Percentiles rank a stretch among this genome's conserved stretches.
Conservation (phyloP, 1,140 invertebrate genomes). For the Schmidtea mediterranea region DNA sequence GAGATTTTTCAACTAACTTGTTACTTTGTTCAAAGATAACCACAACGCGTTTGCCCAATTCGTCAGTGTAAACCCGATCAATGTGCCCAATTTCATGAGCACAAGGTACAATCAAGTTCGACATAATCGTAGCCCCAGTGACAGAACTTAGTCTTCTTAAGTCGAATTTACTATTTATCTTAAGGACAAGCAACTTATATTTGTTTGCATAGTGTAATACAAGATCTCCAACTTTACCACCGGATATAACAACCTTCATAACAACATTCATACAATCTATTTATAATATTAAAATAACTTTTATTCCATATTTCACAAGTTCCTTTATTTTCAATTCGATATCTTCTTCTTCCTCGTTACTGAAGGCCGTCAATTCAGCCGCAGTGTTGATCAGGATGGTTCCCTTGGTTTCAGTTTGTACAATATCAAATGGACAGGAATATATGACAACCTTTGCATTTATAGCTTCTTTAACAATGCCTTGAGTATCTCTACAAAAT, state of each 20-base stretch:
- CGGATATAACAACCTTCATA: conserved; percentile 80
- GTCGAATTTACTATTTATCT: conserved; percentile 85
- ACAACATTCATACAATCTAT: too few species aligned
- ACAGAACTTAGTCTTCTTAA: conserved; percentile 65
- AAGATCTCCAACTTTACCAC: conserved; percentile 91
- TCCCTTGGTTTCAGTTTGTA: conserved; percentile 89
- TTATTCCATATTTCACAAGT: conserved; percentile 61
- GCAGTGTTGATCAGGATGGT: conserved; percentile 87
- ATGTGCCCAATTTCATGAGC: conserved; percentile 69
- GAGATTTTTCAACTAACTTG: too few species aligned
- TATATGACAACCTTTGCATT: conserved; percentile 49
- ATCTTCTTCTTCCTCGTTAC: conserved; percentile 64
- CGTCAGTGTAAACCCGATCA: conserved; percentile 65
- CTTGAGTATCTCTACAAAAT: conserved; percentile 81
- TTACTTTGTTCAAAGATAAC: conserved; percentile 55
- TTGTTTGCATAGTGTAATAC: conserved; percentile 88
- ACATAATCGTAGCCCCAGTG: conserved; percentile 52
- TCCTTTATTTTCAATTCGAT: conserved; percentile 66
- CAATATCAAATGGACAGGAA: conserved; percentile 73
- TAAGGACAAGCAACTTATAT: conserved; percentile 84
- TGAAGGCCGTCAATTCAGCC: conserved; percentile 72
- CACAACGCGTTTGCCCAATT: conserved; percentile 72
- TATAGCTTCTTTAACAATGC: conserved; percentile 30
- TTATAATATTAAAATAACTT: too few species aligned
- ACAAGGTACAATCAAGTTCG: conserved; percentile 47